Percentiles rank a stretch among this genome's conserved stretches.
Conservation (phyloP, 2,888 invertebrate species). For the Calameuta filiformis region DNA sequence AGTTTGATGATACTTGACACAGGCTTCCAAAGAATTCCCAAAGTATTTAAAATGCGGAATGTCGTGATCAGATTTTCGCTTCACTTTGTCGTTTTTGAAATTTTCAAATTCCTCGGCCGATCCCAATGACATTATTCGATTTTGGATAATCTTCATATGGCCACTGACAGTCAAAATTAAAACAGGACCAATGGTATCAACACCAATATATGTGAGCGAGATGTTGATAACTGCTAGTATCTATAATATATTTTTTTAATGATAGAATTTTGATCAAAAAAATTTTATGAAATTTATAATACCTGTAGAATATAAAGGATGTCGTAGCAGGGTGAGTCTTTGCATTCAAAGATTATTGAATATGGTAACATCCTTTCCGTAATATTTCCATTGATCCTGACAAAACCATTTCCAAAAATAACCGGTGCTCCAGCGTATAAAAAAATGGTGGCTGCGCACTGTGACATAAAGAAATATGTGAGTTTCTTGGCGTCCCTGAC, state of each 20-base stretch:
- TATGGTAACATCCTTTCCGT: conserved; percentile 33
- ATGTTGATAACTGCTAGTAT: conserved; percentile 19
- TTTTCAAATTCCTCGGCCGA: no score
- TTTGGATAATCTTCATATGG: conserved; percentile 31
- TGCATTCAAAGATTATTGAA: conserved; percentile 25
- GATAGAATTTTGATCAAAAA: no score
- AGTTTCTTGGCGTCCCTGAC: conserved; percentile 24
- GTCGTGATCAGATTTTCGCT: no score
- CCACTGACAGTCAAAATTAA: conserved; percentile 34
- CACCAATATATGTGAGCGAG: conserved; percentile 29
- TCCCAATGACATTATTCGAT: conserved; percentile 6
- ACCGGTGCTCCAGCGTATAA: conserved; percentile 23
- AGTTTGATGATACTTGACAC: conserved; percentile 27
- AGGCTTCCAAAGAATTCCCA: conserved; percentile 13
- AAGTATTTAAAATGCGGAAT: no score
- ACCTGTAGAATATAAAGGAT: conserved; percentile 32
- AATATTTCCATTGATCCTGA: conserved; percentile 22
- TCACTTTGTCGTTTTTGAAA: no score
- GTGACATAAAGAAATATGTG: conserved; percentile 29
- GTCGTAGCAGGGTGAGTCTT: conserved; percentile 38
- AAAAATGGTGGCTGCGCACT: conserved; percentile 30
- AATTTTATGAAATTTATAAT: not conserved
- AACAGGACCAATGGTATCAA: conserved; percentile 36
- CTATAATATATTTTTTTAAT: no score
- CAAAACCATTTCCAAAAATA: conserved; percentile 19